Evolutionary conservation across 2,797 vertebrate species (phyloP).

Genomic region (Hybognathus amarus): DNA sequence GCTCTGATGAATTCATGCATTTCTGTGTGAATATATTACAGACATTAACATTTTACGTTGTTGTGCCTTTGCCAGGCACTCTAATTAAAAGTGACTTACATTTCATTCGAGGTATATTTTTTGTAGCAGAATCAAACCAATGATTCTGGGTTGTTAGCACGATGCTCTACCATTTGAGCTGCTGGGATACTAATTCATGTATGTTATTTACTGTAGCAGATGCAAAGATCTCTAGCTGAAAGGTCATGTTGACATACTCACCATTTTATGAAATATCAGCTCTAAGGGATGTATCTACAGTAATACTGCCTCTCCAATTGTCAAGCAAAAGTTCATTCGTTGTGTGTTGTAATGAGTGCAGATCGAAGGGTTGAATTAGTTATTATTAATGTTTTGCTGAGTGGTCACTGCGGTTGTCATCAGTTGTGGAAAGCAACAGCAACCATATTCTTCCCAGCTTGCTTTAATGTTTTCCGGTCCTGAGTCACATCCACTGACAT

Average conservation of each 20-base stretch:
- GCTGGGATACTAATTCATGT: background rate
- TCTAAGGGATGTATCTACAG: background rate
- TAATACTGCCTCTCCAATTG: background rate
- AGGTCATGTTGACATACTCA: background rate
- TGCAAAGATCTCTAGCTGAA: background rate
- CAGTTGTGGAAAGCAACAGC: conserved; percentile 21
- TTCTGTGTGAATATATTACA: background rate
- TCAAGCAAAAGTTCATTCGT: background rate
- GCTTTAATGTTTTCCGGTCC: conserved; percentile 16
- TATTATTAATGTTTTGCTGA: conserved; percentile 30
- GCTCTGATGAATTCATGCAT: background rate
- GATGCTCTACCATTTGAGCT: background rate
- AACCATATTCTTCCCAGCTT: conserved; percentile 25
- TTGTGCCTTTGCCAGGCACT: background rate
- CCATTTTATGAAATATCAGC: background rate
- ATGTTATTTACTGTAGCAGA: background rate
- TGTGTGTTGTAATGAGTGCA: conserved; percentile 12
- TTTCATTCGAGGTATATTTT: background rate
- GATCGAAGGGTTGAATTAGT: conserved; percentile 8
- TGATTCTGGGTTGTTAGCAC: background rate
- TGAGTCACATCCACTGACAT: conserved; percentile 19
- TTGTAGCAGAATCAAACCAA: background rate
- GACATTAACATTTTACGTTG: background rate
- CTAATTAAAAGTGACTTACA: background rate
- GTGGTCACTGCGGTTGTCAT: conserved; percentile 11